Base-by-base conservation (phyloP, 2,113 vertebrate species). In the Centropus unirufus region DNA sequence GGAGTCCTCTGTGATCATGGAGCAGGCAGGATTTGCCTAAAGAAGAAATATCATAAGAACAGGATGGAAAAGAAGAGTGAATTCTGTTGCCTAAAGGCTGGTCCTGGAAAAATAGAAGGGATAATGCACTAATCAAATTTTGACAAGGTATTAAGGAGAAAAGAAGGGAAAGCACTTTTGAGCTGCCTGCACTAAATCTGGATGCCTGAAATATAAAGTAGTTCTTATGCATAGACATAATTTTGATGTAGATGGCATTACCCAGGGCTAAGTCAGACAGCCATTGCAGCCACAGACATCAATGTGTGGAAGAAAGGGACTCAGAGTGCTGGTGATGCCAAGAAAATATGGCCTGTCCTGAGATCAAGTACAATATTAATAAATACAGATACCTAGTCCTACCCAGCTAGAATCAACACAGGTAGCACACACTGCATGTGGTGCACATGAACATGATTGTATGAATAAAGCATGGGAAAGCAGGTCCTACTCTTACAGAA, bases 231-330 rank as follows among this genome's bases (percentile, higher is more conserved):
- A 84, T 92, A 76, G 89, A 76, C 36, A 66, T 75, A 69, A 75
- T 87, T 93, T 87, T 62, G 67, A 68, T 92, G 58, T 66, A 87
- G 62, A 54, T 89, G 87, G 84, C 89, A 64, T 96, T 91, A 92
- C 40, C 51, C 24, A 20, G 59, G 55, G 46, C 49, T 74, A 90
- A 90, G 76, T 84, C 86, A 90, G 57, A 52, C 72, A 77, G 39
- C 55, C 88, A 4, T 19, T 89, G 83, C 83, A 95, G 89, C 68
- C 80, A 34, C 9, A 59, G 87, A 90, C 1, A 16, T 80, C 86
- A 78, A 6, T 17, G 47, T 12, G 1, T 29, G 76, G 18, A 77
- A 27, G 73, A 86, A 74, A 18, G 75, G 83, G 90, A 76, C 73
- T 80, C n/a, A 55, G 30, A 46, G 34, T 59, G 30, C 44, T 80